Conservation (phyloP, 2,113 vertebrate genomes). For the Percopsis transmontana region DNA sequence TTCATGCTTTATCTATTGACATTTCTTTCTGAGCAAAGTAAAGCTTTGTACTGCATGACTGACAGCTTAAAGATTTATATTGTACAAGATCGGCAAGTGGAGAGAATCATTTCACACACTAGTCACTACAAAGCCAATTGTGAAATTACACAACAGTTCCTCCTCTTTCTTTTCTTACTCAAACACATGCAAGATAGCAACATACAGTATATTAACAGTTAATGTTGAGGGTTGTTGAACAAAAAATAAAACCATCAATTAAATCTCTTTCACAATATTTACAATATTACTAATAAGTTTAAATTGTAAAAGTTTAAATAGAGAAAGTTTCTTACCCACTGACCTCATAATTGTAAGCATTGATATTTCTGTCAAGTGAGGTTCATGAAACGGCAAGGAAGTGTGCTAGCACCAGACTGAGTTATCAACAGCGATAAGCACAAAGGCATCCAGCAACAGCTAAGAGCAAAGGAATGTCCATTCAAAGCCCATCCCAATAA, state of each 20-base stretch:
- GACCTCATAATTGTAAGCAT: conserved; percentile 16
- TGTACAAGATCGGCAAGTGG: conserved; percentile 19
- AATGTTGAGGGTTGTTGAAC: too few species aligned
- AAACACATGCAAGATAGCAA: background rate
- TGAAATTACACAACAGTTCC: conserved; percentile 29
- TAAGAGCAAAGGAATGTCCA: conserved; percentile 62
- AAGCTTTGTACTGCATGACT: conserved; percentile 17
- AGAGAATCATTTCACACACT: conserved; percentile 9
- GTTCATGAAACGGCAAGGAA: conserved; percentile 37
- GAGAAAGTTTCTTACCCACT: background rate
- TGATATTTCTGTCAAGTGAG: conserved; percentile 27
- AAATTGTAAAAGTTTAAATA: too few species aligned
- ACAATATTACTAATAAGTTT: too few species aligned
- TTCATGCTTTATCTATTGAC: conserved; percentile 3
- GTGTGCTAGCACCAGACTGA: conserved; percentile 47
- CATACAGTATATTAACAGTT: too few species aligned
- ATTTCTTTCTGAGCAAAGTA: conserved; percentile 9
- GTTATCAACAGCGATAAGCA: conserved; percentile 63
- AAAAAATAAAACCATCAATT: too few species aligned
- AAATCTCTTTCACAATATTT: too few species aligned
- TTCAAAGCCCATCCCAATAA: conserved; percentile 23
- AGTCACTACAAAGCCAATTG: conserved; percentile 22
- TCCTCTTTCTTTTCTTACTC: background rate
- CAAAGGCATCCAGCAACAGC: conserved; percentile 53
- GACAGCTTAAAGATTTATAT: conserved; percentile 33